Evolutionary conservation across 2,888 invertebrate species (phyloP).

Genomic region (Cybosia mesomella): DNA sequence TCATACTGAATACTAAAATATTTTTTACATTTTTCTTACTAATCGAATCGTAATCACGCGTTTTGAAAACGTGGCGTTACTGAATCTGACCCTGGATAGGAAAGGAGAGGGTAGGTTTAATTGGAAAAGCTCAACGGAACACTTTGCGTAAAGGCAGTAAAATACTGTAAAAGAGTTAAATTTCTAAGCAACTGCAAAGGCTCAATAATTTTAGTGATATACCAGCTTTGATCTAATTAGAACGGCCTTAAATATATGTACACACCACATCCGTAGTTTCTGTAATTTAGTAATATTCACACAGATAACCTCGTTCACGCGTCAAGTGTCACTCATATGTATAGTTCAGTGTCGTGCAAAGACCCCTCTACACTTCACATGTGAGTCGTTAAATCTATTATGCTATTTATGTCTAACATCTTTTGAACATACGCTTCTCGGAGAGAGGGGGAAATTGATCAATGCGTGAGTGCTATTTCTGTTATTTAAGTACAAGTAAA

Average conservation of each 20-base stretch:
- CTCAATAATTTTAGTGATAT: no score
- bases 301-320: slow-evolving; percentile 43
- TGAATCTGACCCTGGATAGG: no score
- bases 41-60: no score
- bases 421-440: background rate
- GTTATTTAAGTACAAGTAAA: background rate
- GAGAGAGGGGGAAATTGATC: background rate
- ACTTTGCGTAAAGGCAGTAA: no score
- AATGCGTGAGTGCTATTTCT: background rate
- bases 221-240: background rate
- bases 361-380: background rate
- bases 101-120: no score
- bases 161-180: background rate
- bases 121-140: no score
- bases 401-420: no score
- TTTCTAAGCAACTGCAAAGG: no score
- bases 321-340: slow-evolving; percentile 15
- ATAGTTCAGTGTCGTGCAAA: slow-evolving; percentile 24
- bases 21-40: no score
- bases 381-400: background rate
- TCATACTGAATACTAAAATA: no score
- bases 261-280: background rate
- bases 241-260: background rate
- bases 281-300: slow-evolving; percentile 38
- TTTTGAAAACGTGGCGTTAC: no score